Conservation (phyloP, 2,888 invertebrate genomes). For the Leucoma salicis region DNA sequence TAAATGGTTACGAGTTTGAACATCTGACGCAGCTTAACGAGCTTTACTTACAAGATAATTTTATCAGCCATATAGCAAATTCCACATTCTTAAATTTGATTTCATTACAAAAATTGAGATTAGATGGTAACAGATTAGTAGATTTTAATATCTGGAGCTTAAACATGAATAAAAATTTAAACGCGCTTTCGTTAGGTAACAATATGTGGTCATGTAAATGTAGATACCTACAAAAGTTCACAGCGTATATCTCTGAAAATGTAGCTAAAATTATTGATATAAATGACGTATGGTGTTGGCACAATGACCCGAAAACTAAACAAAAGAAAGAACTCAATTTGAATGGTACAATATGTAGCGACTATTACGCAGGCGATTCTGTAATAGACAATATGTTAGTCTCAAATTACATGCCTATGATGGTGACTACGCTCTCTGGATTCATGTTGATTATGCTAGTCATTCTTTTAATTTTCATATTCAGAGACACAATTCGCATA, state of each 20-base stretch:
- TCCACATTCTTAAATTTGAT: slow-evolving; percentile 88
- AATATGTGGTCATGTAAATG: slow-evolving; percentile 96
- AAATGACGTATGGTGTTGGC: slow-evolving; percentile 90
- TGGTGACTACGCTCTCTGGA: slow-evolving; percentile 89
- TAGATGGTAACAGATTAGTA: slow-evolving; percentile 92
- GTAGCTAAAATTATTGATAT: slow-evolving; percentile 88
- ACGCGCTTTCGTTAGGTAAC: slow-evolving; percentile 88
- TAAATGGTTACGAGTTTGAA: slow-evolving; percentile 93
- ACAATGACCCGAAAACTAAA: slow-evolving; percentile 84
- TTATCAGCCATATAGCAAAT: slow-evolving; percentile 89
- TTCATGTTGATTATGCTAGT: slow-evolving; percentile 89
- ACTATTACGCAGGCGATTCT: slow-evolving; percentile 91
- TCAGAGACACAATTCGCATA: slow-evolving; percentile 91
- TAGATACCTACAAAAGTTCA: slow-evolving; percentile 91
- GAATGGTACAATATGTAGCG: slow-evolving; percentile 92
- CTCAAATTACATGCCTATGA: slow-evolving; percentile 91
- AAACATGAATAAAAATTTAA: slow-evolving; percentile 83
- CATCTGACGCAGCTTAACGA: slow-evolving; percentile 90
- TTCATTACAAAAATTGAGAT: slow-evolving; percentile 88
- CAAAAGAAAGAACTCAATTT: slow-evolving; percentile 90
- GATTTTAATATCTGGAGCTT: slow-evolving; percentile 91
- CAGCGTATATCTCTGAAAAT: slow-evolving; percentile 90
- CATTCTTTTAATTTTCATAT: slow-evolving; percentile 90
- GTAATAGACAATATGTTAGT: slow-evolving; percentile 91
- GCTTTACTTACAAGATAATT: slow-evolving; percentile 93